These are phyloP conservation scores for Momotus momota DNA, from an alignment of 2,797 vertebrate species.

Conservation along the genomic window DNA sequence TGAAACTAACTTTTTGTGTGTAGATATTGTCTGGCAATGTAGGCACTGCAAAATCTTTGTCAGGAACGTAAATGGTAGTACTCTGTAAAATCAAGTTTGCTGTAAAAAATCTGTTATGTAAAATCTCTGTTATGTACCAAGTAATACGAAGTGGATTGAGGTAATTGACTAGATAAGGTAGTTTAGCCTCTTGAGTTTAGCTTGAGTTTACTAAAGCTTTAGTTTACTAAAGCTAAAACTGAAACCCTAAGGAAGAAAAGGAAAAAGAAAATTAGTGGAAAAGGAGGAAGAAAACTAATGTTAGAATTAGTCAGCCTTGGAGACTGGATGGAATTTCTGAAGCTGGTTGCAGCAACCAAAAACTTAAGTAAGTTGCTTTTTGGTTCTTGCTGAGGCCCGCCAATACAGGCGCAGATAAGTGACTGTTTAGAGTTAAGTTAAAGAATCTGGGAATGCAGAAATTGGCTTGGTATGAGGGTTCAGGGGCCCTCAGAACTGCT, in stretches of 20 bases:
- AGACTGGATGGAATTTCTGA: not conserved
- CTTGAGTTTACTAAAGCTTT: not conserved
- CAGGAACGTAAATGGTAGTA: rapidly evolving
- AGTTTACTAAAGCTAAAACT: not conserved
- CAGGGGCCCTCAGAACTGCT: not conserved
- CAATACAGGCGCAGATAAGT: not conserved
- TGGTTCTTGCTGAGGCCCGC: not conserved
- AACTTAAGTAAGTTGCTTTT: not conserved
- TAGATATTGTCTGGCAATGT: not conserved
- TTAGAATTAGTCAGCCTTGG: not conserved
- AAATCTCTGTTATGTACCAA: rapidly evolving
- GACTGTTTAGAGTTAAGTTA: not conserved
- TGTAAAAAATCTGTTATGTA: not conserved
- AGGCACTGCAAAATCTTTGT: not conserved
- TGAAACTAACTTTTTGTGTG: not conserved
- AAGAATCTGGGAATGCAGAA: not conserved
- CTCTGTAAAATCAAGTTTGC: not conserved
- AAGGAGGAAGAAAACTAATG: not conserved
- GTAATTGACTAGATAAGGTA: not conserved
- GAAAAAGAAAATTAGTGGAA: not conserved
- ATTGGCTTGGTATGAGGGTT: not conserved
- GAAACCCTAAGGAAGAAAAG: not conserved
- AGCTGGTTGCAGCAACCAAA: not conserved
- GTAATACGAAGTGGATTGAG: not conserved
- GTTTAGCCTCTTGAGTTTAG: not conserved